Evolutionary conservation across 1,140 invertebrate species (phyloP).

Genomic region (Apocrypta bakeri): DNA sequence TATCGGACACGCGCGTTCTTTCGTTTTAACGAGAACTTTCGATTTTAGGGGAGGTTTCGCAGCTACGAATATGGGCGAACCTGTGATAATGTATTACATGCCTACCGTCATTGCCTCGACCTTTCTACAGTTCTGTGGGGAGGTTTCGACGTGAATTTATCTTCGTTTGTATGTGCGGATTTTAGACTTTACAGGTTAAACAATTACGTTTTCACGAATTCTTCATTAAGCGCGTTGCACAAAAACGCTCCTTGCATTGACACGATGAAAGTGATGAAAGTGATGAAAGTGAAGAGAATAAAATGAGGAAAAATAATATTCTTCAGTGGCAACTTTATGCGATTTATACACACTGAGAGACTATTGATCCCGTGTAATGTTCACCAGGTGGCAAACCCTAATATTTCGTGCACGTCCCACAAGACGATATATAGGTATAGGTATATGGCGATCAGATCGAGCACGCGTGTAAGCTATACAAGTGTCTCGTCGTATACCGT

Average conservation of each 20-base stretch:
- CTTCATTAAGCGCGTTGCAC: too few relatives aligned
- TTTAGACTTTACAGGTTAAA: too few relatives aligned
- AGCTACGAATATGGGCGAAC: neutral
- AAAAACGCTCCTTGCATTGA: too few relatives aligned
- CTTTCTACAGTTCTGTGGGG: neutral
- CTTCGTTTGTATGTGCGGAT: neutral
- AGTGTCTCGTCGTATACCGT: neutral
- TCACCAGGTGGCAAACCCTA: slow-evolving; percentile 26
- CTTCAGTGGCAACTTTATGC: neutral
- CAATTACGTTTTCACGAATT: too few relatives aligned
- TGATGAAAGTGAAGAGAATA: too few relatives aligned
- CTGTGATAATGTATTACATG: neutral
- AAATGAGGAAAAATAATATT: neutral
- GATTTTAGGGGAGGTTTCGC: slow-evolving; percentile 9
- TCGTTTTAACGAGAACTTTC: slow-evolving; percentile 18
- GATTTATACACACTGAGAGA: neutral
- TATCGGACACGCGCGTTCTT: neutral
- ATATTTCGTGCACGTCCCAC: slow-evolving; percentile 28
- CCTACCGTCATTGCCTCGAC: neutral
- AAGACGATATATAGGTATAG: too few relatives aligned
- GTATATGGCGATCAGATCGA: slow-evolving; percentile 12
- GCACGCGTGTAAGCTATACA: neutral
- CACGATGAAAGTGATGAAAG: too few relatives aligned
- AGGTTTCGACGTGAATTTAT: neutral
- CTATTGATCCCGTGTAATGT: slow-evolving; percentile 13